A percentile compares a stretch with the other conserved stretches of the same genome.
Evolutionary conservation across 2,113 vertebrate genomes (phyloP).

Genomic region (Peromyscus polionotus): DNA sequence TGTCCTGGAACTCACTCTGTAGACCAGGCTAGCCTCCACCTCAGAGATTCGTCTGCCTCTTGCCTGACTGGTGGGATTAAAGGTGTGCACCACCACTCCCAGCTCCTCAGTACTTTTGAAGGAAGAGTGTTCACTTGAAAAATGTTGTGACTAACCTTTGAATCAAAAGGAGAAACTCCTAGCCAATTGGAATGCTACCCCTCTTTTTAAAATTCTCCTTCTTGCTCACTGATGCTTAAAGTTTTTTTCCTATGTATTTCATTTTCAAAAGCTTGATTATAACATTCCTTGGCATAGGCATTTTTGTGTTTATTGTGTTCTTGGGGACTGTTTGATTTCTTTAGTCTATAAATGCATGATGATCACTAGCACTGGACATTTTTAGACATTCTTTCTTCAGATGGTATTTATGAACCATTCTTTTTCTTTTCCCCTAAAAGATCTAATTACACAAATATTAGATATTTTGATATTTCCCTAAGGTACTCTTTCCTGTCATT

Average conservation of each 20-base stretch:
- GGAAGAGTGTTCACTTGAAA: constrained; percentile 22
- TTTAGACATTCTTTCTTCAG: constrained; percentile 22
- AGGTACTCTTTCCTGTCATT: neutral
- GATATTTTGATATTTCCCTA: neutral
- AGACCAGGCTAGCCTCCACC: neutral
- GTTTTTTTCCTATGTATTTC: constrained; percentile 33
- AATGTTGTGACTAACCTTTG: neutral
- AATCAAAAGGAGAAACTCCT: neutral
- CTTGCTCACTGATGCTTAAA: neutral
- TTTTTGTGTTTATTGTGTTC: neutral
- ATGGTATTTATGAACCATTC: neutral
- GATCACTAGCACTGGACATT: constrained; percentile 18
- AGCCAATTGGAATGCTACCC: neutral
- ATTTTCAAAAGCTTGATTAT: constrained; percentile 29
- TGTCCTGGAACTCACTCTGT: neutral
- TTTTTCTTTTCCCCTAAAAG: constrained; percentile 2
- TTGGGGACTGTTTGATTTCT: neutral
- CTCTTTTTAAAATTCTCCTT: neutral
- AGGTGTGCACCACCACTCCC: neutral
- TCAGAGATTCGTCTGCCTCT: neutral
- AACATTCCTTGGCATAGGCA: neutral
- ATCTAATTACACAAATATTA: neutral
- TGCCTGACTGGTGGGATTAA: neutral
- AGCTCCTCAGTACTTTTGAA: constrained; percentile 1
- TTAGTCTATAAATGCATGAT: constrained; percentile 21